Evolutionary conservation across 2,113 vertebrate species (phyloP).

Genomic region (Gavialis gangeticus): DNA sequence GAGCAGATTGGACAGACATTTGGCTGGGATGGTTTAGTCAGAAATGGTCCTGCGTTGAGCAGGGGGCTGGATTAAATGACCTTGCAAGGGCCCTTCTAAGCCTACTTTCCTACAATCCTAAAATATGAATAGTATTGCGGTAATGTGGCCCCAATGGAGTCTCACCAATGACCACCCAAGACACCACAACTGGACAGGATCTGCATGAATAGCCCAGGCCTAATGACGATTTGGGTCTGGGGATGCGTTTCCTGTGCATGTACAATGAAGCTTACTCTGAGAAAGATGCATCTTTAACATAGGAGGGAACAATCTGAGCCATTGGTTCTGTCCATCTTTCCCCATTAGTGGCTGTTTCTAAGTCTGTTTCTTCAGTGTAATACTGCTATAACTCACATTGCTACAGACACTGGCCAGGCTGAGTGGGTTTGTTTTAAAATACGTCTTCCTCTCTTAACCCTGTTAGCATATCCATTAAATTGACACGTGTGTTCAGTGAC

Average conservation of each 20-base stretch:
- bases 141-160: neutral
- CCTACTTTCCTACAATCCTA: too few relatives aligned
- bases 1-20: too few relatives aligned
- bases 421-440: neutral
- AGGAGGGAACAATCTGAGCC: neutral
- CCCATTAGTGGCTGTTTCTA: neutral
- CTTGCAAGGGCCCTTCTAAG: too few relatives aligned
- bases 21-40: too few relatives aligned
- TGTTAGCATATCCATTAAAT: neutral
- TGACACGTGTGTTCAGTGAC: neutral
- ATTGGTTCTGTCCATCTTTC: neutral
- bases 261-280: neutral
- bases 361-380: neutral
- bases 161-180: neutral
- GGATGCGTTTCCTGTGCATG: neutral
- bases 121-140: too few relatives aligned
- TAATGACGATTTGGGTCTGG: neutral
- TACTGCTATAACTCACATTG: neutral
- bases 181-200: neutral
- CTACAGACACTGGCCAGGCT: neutral
- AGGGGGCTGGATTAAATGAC: too few relatives aligned
- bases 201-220: neutral
- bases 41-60: too few relatives aligned
- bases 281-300: neutral
- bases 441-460: neutral